A percentile compares a stretch with the other conserved stretches of the same genome.
phyloP scores from a whole-genome alignment of 1,140 invertebrate genomes.

The Tribolium madens region DNA sequence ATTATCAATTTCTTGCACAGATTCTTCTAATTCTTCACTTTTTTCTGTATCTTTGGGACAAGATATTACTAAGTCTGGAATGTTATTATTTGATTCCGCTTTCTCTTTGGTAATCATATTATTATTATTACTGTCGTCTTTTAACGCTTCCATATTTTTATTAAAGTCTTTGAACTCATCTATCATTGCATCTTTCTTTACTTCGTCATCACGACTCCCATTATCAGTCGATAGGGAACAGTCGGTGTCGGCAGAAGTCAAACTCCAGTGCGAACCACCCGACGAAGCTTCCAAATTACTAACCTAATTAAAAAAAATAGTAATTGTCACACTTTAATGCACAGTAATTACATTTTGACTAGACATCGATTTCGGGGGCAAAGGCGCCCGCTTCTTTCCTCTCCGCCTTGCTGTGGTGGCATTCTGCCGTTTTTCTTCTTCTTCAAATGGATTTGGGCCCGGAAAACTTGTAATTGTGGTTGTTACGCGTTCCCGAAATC shows the following conservation, averaged over 20 bases:
- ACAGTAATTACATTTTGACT: slow-evolving; percentile 26
- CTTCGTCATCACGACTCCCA: slow-evolving; percentile 2
- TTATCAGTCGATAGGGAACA: slow-evolving; percentile 40
- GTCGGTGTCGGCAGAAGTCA: slow-evolving; percentile 53
- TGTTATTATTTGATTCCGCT: slow-evolving; percentile 12
- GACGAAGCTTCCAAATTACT: slow-evolving; percentile 16
- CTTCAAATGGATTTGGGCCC: slow-evolving; percentile 45
- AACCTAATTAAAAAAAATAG: background rate
- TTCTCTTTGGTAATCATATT: slow-evolving; percentile 35
- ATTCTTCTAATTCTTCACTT: slow-evolving; percentile 31
- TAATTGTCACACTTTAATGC: background rate
- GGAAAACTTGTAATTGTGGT: background rate
- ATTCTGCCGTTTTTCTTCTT: background rate
- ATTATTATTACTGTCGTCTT: slow-evolving; percentile 48
- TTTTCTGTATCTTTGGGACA: slow-evolving; percentile 40
- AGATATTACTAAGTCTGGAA: slow-evolving; percentile 31
- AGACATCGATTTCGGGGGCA: slow-evolving; percentile 26
- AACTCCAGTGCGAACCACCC: slow-evolving; percentile 52
- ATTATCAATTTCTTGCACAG: background rate
- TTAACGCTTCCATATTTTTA: slow-evolving; percentile 41
- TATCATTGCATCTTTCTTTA: background rate
- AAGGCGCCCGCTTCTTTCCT: slow-evolving; percentile 10
- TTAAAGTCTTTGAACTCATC: slow-evolving; percentile 44
- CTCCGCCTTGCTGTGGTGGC: background rate
- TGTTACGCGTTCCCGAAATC: slow-evolving; percentile 44